Conservation (phyloP, 2,113 vertebrate genomes). For the Empidonax traillii region DNA sequence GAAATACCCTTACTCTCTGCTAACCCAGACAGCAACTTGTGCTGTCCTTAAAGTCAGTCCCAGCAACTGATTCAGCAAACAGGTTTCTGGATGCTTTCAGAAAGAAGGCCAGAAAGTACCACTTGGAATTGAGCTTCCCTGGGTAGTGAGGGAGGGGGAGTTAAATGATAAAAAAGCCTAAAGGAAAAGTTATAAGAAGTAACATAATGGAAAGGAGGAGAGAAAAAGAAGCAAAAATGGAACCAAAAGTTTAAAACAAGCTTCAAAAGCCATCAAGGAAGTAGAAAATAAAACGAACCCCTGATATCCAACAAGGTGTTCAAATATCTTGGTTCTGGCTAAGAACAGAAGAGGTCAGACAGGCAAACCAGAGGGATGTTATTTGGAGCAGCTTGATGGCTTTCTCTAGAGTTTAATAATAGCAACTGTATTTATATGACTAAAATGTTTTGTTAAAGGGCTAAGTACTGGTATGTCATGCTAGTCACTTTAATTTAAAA, state of each 20-base stretch:
- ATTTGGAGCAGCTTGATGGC: conserved; percentile 36
- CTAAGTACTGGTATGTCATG: conserved; percentile 59
- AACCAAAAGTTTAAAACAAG: not conserved
- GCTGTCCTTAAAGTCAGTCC: not conserved
- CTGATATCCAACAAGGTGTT: not conserved
- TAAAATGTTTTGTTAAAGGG: conserved; percentile 64
- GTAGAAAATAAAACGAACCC: not conserved
- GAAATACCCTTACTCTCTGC: not conserved
- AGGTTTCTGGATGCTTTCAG: not conserved
- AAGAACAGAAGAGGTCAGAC: not conserved
- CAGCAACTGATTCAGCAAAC: not conserved
- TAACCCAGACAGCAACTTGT: not conserved
- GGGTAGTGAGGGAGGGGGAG: not conserved
- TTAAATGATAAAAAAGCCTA: not conserved
- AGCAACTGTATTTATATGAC: conserved; percentile 61
- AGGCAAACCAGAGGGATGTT: not conserved
- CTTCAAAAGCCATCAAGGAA: not conserved
- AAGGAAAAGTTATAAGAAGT: not conserved
- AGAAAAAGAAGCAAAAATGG: not conserved
- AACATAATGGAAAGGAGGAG: not conserved
- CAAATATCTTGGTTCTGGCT: not conserved
- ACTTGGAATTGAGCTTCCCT: not conserved
- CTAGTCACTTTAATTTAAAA: conserved; percentile 67
- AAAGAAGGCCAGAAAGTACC: not conserved
- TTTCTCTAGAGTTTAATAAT: conserved; percentile 66